A percentile compares a stretch with the other conserved stretches of the same genome.
Conservation (phyloP, 1,140 invertebrate species). For the Pygmarrhopalites habei region DNA sequence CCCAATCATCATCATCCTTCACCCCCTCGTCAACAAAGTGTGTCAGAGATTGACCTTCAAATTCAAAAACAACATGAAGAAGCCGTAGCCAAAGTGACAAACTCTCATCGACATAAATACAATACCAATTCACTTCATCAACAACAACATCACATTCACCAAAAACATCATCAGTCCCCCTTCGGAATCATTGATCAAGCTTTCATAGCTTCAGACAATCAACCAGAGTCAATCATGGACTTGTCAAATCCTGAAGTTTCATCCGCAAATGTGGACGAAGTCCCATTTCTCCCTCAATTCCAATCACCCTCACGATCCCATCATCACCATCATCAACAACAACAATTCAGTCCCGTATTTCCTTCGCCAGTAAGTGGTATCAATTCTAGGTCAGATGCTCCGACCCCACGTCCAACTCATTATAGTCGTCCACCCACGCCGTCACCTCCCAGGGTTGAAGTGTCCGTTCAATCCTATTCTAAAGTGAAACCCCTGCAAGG, state of each 20-base stretch:
- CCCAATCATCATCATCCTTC: background rate
- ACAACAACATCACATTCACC: background rate
- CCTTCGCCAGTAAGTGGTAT: too few relatives aligned
- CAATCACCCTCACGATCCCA: too few relatives aligned
- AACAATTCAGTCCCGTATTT: too few relatives aligned
- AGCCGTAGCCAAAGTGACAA: background rate
- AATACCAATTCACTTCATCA: background rate
- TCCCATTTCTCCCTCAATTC: too few relatives aligned
- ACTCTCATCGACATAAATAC: too few relatives aligned
- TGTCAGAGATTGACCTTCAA: background rate
- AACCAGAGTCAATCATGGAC: too few relatives aligned
- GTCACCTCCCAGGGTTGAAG: background rate
- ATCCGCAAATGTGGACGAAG: too few relatives aligned
- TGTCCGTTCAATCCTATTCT: background rate
- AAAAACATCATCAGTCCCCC: background rate
- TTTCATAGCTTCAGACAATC: too few relatives aligned
- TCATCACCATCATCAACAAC: too few relatives aligned
- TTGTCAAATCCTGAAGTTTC: too few relatives aligned
- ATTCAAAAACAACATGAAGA: background rate
- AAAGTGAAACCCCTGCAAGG: background rate
- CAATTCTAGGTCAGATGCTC: background rate
- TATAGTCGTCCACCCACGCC: background rate
- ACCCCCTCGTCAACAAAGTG: background rate
- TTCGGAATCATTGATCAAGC: background rate
- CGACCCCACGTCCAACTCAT: background rate